Percentiles rank a stretch among this genome's conserved stretches.
Evolutionary conservation across 2,888 invertebrate genomes (phyloP).

Genomic region (Xestia xanthographa): DNA sequence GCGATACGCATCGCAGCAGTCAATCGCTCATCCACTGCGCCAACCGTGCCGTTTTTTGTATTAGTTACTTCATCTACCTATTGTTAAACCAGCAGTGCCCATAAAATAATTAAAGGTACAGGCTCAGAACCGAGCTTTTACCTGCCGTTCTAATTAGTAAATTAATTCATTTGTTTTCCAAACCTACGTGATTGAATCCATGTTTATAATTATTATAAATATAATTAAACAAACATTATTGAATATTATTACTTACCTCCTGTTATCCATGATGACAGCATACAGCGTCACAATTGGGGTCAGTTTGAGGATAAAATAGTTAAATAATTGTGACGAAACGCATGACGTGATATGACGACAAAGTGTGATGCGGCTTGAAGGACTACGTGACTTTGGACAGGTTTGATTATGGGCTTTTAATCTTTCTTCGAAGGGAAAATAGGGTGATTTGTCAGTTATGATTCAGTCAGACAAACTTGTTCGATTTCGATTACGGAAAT

Average conservation of each 20-base stretch:
- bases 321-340: not conserved
- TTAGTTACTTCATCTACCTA: not conserved
- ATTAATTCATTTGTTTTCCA: not conserved
- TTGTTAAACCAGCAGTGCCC: not conserved
- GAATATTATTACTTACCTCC: not conserved
- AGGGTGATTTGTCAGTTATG: too few species aligned
- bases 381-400: constrained; percentile 41
- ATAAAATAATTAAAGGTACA: too few species aligned
- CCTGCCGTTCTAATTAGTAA: not conserved
- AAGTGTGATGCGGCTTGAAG: not conserved
- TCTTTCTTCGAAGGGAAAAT: not conserved
- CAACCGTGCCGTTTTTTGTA: too few species aligned
- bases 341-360: constrained; percentile 18
- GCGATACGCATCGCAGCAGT: too few species aligned
- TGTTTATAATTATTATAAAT: constrained; percentile 8
- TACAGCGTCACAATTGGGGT: constrained; percentile 1
- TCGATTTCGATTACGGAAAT: not conserved
- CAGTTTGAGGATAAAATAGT: not conserved
- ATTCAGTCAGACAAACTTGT: not conserved
- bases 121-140: not conserved
- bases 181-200: constrained; percentile 11
- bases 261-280: constrained; percentile 18
- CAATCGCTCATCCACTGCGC: too few species aligned
- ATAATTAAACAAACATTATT: not conserved
- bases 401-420: not conserved